phyloP scores from a whole-genome alignment of 2,888 invertebrate genomes.

The Eulithis testata region DNA sequence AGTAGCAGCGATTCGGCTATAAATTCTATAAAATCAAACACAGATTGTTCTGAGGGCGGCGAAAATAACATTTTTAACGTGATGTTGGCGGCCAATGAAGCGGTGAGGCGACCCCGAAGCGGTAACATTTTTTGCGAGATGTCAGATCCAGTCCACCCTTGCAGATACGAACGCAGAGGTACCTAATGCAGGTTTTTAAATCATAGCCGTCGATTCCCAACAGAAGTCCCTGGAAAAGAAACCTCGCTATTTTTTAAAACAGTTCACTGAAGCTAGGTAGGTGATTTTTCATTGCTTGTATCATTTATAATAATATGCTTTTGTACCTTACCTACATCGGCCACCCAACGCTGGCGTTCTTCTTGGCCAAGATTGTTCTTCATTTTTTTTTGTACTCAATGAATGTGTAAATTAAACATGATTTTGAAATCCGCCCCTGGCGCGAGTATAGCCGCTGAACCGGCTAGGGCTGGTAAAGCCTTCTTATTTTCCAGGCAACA shows the following conservation, averaged over 20 bases:
- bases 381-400: too few species aligned
- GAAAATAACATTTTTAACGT: conserved; percentile 29
- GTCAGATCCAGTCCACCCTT: conserved; percentile 42
- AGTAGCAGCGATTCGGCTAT: conserved; percentile 10
- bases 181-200: not conserved
- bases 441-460: conserved; percentile 29
- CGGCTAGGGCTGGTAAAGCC: conserved; percentile 36
- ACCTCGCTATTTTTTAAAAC: too few species aligned
- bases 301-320: too few species aligned
- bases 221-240: too few species aligned
- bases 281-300: too few species aligned
- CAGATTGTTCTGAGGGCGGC: conserved; percentile 15
- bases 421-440: conserved; percentile 20
- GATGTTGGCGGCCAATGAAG: conserved; percentile 24
- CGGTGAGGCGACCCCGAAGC: conserved; percentile 22
- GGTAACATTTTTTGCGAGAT: conserved; percentile 38
- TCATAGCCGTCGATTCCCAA: too few species aligned
- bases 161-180: conserved; percentile 33
- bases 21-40: conserved; percentile 23
- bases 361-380: too few species aligned
- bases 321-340: too few species aligned
- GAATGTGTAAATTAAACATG: too few species aligned
- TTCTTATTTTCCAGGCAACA: conserved; percentile 36
- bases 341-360: too few species aligned
- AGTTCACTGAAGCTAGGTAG: too few species aligned